Percentiles rank a stretch among this genome's conserved stretches.
Evolutionary conservation across 2,797 vertebrate genomes (phyloP).

Genomic region (Percopsis omiscomaycus): DNA sequence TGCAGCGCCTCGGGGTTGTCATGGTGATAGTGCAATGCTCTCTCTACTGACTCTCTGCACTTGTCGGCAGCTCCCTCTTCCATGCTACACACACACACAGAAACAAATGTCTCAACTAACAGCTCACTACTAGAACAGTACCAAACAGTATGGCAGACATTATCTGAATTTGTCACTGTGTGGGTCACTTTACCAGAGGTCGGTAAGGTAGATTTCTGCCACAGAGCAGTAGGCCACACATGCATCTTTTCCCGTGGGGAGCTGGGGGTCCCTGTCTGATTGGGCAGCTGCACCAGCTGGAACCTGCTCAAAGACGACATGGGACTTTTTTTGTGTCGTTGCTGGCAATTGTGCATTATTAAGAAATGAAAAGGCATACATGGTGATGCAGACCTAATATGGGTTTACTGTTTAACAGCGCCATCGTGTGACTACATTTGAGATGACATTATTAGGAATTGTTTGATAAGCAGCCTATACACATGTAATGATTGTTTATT

Average conservation of each 20-base stretch:
- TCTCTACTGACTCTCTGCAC: constrained; percentile 79
- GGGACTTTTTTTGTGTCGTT: background rate
- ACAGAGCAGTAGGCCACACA: constrained; percentile 82
- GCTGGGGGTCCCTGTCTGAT: constrained; percentile 48
- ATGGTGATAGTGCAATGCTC: constrained; percentile 77
- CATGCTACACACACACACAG: constrained; percentile 67
- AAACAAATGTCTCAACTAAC: constrained; percentile 15
- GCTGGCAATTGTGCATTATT: background rate
- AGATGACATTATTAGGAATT: background rate
- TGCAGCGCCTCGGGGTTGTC: constrained; percentile 83
- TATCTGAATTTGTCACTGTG: no score
- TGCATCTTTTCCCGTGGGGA: constrained; percentile 73
- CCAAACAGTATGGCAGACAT: no score
- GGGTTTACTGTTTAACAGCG: background rate
- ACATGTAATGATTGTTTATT: background rate
- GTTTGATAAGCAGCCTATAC: background rate
- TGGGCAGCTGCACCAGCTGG: constrained; percentile 62
- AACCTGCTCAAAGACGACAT: constrained; percentile 45
- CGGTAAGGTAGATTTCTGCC: constrained; percentile 84
- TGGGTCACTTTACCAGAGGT: constrained; percentile 78
- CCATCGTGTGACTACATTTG: background rate
- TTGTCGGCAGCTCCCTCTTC: constrained; percentile 79
- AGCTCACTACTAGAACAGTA: constrained; percentile 7
- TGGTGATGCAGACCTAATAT: background rate
- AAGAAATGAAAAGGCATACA: background rate